Evolutionary conservation across 2,888 invertebrate species (phyloP).

Genomic region (Callimorpha dominula): DNA sequence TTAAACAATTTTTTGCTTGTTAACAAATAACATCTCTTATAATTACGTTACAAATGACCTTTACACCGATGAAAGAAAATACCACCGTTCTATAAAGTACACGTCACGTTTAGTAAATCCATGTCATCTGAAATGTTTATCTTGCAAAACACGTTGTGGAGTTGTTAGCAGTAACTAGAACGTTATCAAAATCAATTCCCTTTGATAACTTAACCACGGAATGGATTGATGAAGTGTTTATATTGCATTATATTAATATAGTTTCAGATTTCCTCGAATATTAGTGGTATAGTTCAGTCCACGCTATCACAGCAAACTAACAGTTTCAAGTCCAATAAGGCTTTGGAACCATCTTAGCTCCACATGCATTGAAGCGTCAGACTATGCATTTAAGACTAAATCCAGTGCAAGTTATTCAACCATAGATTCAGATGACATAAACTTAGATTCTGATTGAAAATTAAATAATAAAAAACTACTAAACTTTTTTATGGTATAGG

Average conservation of each 20-base stretch:
- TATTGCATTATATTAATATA: neutral
- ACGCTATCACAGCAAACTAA: neutral
- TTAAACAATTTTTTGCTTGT: no score
- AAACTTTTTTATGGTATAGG: no score
- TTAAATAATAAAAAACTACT: no score
- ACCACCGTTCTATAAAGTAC: neutral
- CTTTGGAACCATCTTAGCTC: neutral
- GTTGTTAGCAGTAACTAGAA: constrained; percentile 5
- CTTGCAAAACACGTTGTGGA: constrained; percentile 6
- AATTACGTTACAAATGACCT: no score
- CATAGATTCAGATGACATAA: neutral
- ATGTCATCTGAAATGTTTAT: neutral
- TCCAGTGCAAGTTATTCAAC: neutral
- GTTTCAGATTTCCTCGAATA: neutral
- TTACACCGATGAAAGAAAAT: no score
- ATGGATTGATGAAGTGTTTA: constrained; percentile 1
- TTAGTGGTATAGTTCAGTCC: neutral
- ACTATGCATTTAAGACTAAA: neutral
- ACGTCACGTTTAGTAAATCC: neutral
- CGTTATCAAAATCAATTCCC: constrained; percentile 13
- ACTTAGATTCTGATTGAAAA: neutral
- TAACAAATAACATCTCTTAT: no score
- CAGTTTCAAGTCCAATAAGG: neutral
- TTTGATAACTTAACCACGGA: neutral
- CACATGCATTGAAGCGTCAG: neutral